Evolutionary conservation across 2,888 invertebrate species (phyloP).

Genomic region (Crematogaster levior): DNA sequence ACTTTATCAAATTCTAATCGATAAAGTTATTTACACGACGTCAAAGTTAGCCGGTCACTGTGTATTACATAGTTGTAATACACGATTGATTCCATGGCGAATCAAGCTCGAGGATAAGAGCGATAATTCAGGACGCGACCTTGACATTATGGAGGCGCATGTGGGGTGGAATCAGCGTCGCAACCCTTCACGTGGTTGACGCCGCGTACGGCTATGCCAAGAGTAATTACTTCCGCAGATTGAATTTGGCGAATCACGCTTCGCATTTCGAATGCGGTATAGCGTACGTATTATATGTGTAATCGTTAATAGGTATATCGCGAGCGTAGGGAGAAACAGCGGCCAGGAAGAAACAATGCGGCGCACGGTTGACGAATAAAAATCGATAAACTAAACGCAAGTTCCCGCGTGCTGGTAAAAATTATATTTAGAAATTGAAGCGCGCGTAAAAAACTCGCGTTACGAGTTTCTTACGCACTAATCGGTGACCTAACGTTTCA

Average conservation of each 20-base stretch:
- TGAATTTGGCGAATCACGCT: slow-evolving; percentile 47
- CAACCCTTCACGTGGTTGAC: slow-evolving; percentile 56
- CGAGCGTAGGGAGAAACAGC: too few relatives aligned
- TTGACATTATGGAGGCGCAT: slow-evolving; percentile 68
- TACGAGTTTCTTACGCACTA: not conserved
- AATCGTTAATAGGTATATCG: too few relatives aligned
- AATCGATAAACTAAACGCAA: slow-evolving; percentile 35
- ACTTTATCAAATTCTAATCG: not conserved
- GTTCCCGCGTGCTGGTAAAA: not conserved
- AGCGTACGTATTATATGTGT: not conserved
- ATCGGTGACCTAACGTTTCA: not conserved
- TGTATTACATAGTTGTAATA: not conserved
- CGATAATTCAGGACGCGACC: slow-evolving; percentile 68
- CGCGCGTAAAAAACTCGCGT: not conserved
- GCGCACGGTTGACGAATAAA: slow-evolving; percentile 1
- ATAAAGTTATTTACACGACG: not conserved
- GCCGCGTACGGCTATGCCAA: slow-evolving; percentile 23
- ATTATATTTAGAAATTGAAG: slow-evolving; percentile 23
- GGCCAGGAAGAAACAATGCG: too few relatives aligned
- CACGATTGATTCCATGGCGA: slow-evolving; percentile 12
- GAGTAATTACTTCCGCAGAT: slow-evolving; percentile 47
- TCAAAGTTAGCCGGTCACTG: not conserved
- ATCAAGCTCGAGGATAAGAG: slow-evolving; percentile 44
- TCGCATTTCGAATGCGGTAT: slow-evolving; percentile 19
- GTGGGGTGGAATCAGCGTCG: slow-evolving; percentile 66